Base-by-base conservation (phyloP, 2,888 invertebrate species). In the Aspidapion aeneum region DNA sequence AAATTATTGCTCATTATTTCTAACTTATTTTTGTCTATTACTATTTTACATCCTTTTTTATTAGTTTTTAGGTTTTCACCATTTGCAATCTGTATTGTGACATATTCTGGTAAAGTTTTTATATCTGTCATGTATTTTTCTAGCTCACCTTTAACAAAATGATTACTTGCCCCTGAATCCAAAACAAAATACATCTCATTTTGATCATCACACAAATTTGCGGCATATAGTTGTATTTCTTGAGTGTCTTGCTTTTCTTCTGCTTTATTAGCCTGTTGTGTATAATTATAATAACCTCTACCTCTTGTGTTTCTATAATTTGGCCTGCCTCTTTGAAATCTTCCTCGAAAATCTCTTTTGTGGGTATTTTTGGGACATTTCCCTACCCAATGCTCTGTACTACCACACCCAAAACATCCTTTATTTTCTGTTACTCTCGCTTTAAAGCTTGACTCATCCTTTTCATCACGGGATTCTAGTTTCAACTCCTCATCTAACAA, bases 361-460 rank as follows among this genome's bases (percentile, higher is more conserved):
- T n/a, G n/a, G n/a, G n/a, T n/a, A n/a, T n/a, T n/a, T n/a, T n/a
- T 19, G 18, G 56, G 56, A 56, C 56, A 56, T 21, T 56, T 19
- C 18, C 9, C 19, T 56, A 20, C 20, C 18, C 18, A 9, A 21
- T 56, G 12, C 7, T 18, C 7, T 56, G 19, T 19, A 18, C 19
- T 56, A 7, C 56, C 56, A 19, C 56, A 56, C 17, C 9, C 9
- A 9, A 18, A 56, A 56, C 56, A 56, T 18, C 12, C 18, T 56
- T n/a, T n/a, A n/a, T 7, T 20, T 16, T 9, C 18, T 56, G 18
- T 21, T n/a, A n/a, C n/a, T n/a, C n/a, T n/a, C n/a, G n/a, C n/a
- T n/a, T n/a, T n/a, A n/a, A n/a, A 9, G 18, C 21, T 9, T 5
- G 19, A 21, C 56, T 18, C 17, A 19, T 21, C 21, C 18, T 18